Conservation (phyloP, 2,797 vertebrate species). For the Mareca penelope region DNA sequence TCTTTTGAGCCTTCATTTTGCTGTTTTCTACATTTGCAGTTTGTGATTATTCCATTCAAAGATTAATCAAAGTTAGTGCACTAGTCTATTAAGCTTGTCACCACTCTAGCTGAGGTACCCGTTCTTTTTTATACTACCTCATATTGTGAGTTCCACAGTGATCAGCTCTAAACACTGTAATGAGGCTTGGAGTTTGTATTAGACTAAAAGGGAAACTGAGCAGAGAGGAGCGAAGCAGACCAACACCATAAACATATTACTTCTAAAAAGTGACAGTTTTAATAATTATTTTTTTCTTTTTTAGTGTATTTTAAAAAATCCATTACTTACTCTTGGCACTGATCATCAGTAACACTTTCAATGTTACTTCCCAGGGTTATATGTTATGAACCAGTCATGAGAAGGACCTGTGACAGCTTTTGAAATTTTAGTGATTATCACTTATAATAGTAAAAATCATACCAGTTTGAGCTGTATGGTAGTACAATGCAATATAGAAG, state of each 20-base stretch:
- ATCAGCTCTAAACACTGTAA: not conserved
- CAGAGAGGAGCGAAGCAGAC: not conserved
- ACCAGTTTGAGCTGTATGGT: not conserved
- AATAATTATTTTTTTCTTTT: not conserved
- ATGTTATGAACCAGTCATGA: not conserved
- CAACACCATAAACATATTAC: accelerated
- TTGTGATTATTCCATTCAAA: not conserved
- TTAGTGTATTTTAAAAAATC: not conserved
- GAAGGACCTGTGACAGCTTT: not conserved
- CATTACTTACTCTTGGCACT: not conserved
- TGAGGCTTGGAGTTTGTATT: not conserved
- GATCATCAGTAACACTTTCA: not conserved
- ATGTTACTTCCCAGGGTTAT: not conserved
- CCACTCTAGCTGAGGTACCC: not conserved
- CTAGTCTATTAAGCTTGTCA: not conserved
- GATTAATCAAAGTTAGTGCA: not conserved
- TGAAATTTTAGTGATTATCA: not conserved
- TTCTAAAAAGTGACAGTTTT: not conserved
- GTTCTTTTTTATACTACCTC: not conserved
- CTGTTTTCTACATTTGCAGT: not conserved
- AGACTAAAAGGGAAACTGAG: not conserved
- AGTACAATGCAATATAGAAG: not conserved
- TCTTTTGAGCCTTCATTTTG: not conserved
- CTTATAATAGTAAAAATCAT: not conserved
- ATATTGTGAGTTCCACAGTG: not conserved